These are phyloP conservation scores for Ornithorhynchus anatinus DNA, from an alignment of 2,113 vertebrate species.

Conservation along the genomic window DNA sequence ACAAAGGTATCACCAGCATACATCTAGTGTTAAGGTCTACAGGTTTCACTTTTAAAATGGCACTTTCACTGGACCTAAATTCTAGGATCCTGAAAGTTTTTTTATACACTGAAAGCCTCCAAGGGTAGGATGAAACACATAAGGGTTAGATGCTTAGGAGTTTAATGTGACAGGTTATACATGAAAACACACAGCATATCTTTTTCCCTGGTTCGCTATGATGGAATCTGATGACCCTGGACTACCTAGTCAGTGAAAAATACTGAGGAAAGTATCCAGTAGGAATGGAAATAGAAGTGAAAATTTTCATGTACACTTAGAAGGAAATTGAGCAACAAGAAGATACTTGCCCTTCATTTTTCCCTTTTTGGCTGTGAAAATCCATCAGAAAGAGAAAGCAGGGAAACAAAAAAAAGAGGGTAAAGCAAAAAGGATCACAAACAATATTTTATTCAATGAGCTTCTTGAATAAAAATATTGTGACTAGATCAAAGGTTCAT, in stretches of 20 bases:
- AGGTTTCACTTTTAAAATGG: not conserved
- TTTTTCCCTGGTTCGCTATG: constrained; percentile 1
- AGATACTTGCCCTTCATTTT: constrained; percentile 89
- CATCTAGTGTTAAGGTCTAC: too few species aligned
- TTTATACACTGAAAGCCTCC: not conserved
- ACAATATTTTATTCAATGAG: constrained; percentile 86
- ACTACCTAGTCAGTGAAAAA: constrained; percentile 52
- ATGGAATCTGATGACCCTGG: constrained; percentile 33
- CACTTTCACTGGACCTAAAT: not conserved
- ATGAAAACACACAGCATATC: constrained; percentile 28
- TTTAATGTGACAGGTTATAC: constrained; percentile 20
- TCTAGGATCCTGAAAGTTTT: not conserved
- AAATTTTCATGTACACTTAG: constrained; percentile 66
- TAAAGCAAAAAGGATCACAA: constrained; percentile 81
- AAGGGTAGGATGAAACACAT: constrained; percentile 18
- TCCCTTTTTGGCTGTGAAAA: constrained; percentile 72
- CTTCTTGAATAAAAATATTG: constrained; percentile 89
- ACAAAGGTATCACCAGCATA: too few species aligned
- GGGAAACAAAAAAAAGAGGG: constrained; percentile 82
- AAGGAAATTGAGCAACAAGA: constrained; percentile 75
- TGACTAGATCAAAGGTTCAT: constrained; percentile 75
- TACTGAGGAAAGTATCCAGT: constrained; percentile 71
- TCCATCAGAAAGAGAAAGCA: constrained; percentile 84
- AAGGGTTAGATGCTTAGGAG: constrained; percentile 42
- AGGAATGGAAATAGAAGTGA: constrained; percentile 65